phyloP scores from a whole-genome alignment of 64 coral and sea anemone species.

The Dendronephthya gigantea region DNA sequence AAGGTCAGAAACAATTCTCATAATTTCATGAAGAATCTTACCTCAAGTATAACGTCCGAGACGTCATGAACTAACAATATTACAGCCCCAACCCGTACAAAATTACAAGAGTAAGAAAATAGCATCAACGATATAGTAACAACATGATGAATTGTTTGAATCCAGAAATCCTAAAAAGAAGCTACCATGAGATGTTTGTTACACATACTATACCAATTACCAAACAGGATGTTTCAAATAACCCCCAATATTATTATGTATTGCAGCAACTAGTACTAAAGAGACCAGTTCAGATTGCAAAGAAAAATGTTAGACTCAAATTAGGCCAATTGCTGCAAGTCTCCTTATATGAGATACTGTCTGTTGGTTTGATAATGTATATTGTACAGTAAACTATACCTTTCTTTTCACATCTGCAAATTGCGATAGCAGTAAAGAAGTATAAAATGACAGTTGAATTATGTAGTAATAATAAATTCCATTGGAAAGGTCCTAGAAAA shows the following conservation, averaged over 20 bases:
- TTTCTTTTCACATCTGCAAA: slow-evolving; percentile 95
- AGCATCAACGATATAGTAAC: slow-evolving; percentile 48
- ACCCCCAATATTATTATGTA: too few species aligned
- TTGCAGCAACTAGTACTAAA: too few species aligned
- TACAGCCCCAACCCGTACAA: slow-evolving; percentile 66
- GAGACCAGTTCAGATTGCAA: too few species aligned
- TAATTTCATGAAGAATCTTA: background rate
- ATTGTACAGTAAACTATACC: too few species aligned
- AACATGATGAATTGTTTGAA: slow-evolving; percentile 71
- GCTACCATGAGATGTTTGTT: too few species aligned
- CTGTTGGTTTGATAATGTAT: too few species aligned
- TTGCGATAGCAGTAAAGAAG: slow-evolving; percentile 56
- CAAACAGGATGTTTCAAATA: too few species aligned
- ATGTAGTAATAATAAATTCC: slow-evolving; percentile 69
- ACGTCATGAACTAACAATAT: slow-evolving; percentile 73
- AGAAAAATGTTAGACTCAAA: too few species aligned
- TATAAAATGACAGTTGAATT: slow-evolving; percentile 56
- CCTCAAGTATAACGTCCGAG: slow-evolving; percentile 83
- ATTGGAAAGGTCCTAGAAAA: slow-evolving; percentile 43
- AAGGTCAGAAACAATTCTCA: too few species aligned
- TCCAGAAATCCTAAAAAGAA: slow-evolving; percentile 92
- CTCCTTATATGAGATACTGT: too few species aligned
- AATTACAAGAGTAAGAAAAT: slow-evolving; percentile 52
- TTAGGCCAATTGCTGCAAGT: too few species aligned
- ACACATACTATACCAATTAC: too few species aligned